Percentiles rank a stretch among this genome's conserved stretches.
Conservation (phyloP, 2,888 invertebrate species). For the Sarcophaga rosellei region DNA sequence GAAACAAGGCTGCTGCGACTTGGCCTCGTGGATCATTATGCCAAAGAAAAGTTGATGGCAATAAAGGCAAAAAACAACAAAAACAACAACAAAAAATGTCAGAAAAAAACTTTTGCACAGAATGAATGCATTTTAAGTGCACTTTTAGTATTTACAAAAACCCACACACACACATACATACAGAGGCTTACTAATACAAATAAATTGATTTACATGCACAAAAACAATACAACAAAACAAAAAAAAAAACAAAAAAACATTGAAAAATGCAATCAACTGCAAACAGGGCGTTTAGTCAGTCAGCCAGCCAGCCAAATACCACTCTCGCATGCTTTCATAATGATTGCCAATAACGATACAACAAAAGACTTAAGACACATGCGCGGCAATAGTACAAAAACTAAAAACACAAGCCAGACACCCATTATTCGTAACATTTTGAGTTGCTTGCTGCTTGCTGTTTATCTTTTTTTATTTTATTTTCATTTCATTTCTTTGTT, state of each 20-base stretch:
- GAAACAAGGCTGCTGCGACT: conserved; percentile 60
- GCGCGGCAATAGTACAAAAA: background rate
- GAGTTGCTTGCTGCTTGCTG: background rate
- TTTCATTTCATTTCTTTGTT: conserved; percentile 31
- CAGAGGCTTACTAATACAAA: background rate
- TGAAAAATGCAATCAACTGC: conserved; percentile 21
- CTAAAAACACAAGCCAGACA: conserved; percentile 17
- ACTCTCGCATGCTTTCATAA: background rate
- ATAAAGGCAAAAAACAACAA: conserved; percentile 39
- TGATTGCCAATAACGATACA: conserved; percentile 15
- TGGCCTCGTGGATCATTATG: conserved; percentile 67
- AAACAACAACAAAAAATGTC: conserved; percentile 17
- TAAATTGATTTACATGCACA: background rate
- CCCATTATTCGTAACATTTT: conserved; percentile 35
- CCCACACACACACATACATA: conserved; percentile 60
- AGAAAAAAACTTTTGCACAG: conserved; percentile 9
- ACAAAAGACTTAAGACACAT: conserved; percentile 45
- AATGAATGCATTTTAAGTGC: conserved; percentile 68
- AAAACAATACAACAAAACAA: conserved; percentile 29
- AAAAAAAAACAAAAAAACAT: background rate
- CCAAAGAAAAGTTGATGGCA: conserved; percentile 27
- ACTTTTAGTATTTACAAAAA: conserved; percentile 63
- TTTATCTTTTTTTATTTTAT: conserved; percentile 13
- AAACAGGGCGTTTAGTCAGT: conserved; percentile 59
- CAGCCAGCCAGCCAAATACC: background rate